A percentile compares a stretch with the other conserved stretches of the same genome.
Evolutionary conservation across 1,140 invertebrate species (phyloP).

Genomic region (Zeugodacus cucurbitae): DNA sequence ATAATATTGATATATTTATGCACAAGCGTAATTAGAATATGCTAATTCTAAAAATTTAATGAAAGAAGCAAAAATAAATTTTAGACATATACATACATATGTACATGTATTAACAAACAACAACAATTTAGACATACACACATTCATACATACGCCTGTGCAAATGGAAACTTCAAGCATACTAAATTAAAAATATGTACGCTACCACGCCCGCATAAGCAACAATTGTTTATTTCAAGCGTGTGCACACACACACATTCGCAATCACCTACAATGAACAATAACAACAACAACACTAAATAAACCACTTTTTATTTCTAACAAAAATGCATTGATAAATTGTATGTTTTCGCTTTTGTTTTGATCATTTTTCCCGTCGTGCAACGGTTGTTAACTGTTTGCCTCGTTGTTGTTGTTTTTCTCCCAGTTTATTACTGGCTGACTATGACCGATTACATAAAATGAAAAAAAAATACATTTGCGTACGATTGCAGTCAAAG

Average conservation of each 20-base stretch:
- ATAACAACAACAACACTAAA: neutral
- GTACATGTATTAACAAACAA: no score
- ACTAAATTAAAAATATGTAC: neutral
- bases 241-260: neutral
- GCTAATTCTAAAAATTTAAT: neutral
- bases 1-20: neutral
- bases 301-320: neutral
- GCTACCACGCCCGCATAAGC: neutral
- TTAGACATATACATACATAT: no score
- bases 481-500: neutral
- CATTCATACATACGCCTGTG: no score
- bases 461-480: neutral
- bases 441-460: neutral
- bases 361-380: neutral
- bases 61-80: neutral
- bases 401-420: neutral
- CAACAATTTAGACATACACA: no score
- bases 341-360: constrained; percentile 16
- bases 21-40: neutral
- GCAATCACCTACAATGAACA: neutral
- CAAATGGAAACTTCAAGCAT: neutral
- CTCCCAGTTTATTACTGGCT: neutral
- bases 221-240: neutral
- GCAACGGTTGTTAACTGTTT: neutral
- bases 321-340: neutral